These are phyloP conservation scores for Cotesia glomerata DNA, from an alignment of 1,140 invertebrate species.

Conservation along the genomic window DNA sequence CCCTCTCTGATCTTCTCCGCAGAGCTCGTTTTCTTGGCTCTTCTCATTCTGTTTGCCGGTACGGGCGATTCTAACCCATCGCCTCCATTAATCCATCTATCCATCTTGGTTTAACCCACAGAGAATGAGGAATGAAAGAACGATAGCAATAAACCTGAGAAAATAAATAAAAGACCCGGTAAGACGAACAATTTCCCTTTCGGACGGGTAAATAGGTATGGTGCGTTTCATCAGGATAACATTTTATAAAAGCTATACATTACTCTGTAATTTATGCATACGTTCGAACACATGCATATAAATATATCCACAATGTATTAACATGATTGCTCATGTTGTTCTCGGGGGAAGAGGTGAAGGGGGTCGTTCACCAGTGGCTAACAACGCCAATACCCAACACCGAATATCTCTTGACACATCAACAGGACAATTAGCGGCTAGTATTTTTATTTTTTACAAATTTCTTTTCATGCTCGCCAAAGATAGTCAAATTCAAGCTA, in stretches of 20 bases:
- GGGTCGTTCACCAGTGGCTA: too few relatives aligned
- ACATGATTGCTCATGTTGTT: not conserved
- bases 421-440: too few relatives aligned
- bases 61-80: not conserved
- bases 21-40: slow-evolving; percentile 7
- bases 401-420: too few relatives aligned
- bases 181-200: slow-evolving; percentile 23
- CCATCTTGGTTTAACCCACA: not conserved
- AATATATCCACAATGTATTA: not conserved
- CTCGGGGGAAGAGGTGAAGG: too few relatives aligned
- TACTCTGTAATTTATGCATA: slow-evolving; percentile 24
- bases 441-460: too few relatives aligned
- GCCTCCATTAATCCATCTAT: slow-evolving; percentile 28
- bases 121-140: not conserved
- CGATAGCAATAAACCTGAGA: too few relatives aligned
- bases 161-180: not conserved
- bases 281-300: not conserved
- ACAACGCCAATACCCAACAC: too few relatives aligned
- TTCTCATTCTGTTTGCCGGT: slow-evolving; percentile 7
- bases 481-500: too few relatives aligned
- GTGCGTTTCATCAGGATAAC: slow-evolving; percentile 19
- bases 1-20: not conserved
- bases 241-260: slow-evolving; percentile 1
- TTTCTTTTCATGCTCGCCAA: not conserved
- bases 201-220: slow-evolving; percentile 15